Conservation (phyloP, 2,888 invertebrate genomes). For the Loripinus fragilis region DNA sequence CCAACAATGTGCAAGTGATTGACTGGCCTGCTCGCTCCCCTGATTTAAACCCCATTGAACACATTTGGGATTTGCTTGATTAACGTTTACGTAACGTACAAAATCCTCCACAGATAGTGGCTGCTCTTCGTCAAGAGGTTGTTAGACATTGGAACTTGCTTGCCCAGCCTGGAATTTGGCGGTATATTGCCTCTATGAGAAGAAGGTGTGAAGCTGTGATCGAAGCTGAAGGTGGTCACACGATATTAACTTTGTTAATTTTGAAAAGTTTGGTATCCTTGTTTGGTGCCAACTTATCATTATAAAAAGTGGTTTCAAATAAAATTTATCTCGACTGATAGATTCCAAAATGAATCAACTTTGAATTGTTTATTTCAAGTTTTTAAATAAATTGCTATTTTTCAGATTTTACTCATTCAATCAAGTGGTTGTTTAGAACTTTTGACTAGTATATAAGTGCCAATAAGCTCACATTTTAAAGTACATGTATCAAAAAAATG, state of each 20-base stretch:
- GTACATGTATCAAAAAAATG: no score
- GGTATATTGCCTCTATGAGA: neutral
- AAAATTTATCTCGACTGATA: no score
- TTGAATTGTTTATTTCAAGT: no score
- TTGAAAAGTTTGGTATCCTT: neutral
- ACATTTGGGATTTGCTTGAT: neutral
- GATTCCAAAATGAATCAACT: no score
- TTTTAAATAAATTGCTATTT: no score
- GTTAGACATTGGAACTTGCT: neutral
- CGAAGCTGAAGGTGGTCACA: neutral
- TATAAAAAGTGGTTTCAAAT: no score
- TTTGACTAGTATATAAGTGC: no score
- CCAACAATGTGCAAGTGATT: neutral
- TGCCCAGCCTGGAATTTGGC: neutral
- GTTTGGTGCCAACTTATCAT: no score
- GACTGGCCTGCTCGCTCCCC: neutral
- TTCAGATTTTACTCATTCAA: no score
- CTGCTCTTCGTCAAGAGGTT: neutral
- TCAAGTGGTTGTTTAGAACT: no score
- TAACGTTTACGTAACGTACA: neutral
- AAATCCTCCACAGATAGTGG: neutral
- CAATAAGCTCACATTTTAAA: no score
- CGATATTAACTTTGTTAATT: neutral
- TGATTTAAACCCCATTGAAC: neutral
- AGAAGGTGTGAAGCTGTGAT: neutral